Evolutionary conservation across 1,140 invertebrate species (phyloP).

Genomic region (honey bee (Apis mellifera)): Amel_HAv3.1 CM009940.2:7582001-7582500

Average conservation of each 20-base stretch:
- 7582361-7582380: slow-evolving; percentile 77
- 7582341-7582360: slow-evolving; percentile 85
- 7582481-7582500: slow-evolving; percentile 22
- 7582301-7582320: slow-evolving; percentile 82
- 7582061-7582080: slow-evolving; percentile 31
- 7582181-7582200: slow-evolving; percentile 46
- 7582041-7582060: slow-evolving; percentile 40
- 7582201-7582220: slow-evolving; percentile 56
- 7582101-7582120: neutral
- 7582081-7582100: slow-evolving; percentile 24
- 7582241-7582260: slow-evolving; percentile 83
- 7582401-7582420: neutral
- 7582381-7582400: slow-evolving; percentile 2
- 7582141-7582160: slow-evolving; percentile 20
- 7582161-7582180: slow-evolving; percentile 17
- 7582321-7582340: slow-evolving; percentile 81
- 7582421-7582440: slow-evolving; percentile 29
- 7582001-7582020: slow-evolving; percentile 51
- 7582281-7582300: slow-evolving; percentile 84
- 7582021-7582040: slow-evolving; percentile 48
- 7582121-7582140: slow-evolving; percentile 5
- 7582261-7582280: slow-evolving; percentile 85
- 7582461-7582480: slow-evolving; percentile 13
- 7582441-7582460: slow-evolving; percentile 56
- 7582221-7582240: slow-evolving; percentile 78